Conservation (phyloP, 2,888 invertebrate species). For the Drosophila macrospina region DNA sequence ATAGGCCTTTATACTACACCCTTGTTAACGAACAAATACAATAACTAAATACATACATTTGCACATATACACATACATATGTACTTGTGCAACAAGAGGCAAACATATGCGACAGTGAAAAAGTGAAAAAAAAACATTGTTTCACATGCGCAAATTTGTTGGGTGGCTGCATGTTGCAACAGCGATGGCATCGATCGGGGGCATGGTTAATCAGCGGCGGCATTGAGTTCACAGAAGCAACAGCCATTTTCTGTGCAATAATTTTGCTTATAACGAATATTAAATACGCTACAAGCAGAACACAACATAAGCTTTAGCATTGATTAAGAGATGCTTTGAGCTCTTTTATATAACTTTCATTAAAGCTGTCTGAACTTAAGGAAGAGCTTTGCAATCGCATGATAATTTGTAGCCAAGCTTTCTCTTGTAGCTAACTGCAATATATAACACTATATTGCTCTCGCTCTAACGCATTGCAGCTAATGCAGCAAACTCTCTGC, state of each 20-base stretch:
- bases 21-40: conserved; percentile 30
- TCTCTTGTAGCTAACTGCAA: too few species aligned
- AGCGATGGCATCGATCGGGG: conserved; percentile 24
- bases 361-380: too few species aligned
- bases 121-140: conserved; percentile 27
- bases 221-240: conserved; percentile 13
- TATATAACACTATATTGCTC: too few species aligned
- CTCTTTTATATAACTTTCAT: too few species aligned
- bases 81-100: conserved; percentile 17
- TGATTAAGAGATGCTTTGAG: too few species aligned
- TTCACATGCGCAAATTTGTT: conserved; percentile 40
- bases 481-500: too few species aligned
- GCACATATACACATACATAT: conserved; percentile 10
- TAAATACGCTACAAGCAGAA: background rate
- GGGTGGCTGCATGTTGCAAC: conserved; percentile 34
- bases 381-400: too few species aligned
- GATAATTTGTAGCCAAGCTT: too few species aligned
- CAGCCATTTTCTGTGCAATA: conserved; percentile 24
- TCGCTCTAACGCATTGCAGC: too few species aligned
- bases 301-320: background rate
- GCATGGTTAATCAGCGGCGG: conserved; percentile 54
- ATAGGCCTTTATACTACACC: conserved; percentile 25
- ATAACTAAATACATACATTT: conserved; percentile 14
- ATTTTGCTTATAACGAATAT: background rate
- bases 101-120: conserved; percentile 20